phyloP scores from a whole-genome alignment of 2,797 vertebrate genomes.

The Diglossa cyanea region DNA sequence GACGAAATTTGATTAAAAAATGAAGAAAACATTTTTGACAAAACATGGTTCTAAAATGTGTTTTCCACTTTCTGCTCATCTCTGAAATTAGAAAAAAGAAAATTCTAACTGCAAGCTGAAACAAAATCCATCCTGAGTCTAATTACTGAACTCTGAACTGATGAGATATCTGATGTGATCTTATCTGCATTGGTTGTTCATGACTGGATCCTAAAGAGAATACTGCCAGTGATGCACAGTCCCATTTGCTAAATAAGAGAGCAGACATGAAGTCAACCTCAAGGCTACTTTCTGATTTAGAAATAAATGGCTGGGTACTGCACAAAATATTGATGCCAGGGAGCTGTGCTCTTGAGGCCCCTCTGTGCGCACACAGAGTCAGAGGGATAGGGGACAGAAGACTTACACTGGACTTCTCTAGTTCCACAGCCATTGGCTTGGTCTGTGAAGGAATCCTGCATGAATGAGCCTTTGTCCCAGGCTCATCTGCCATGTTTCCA shows the following conservation, averaged over 20 bases:
- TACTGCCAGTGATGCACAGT: background rate
- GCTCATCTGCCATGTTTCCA: background rate
- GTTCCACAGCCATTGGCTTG: background rate
- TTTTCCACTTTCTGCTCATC: slow-evolving; percentile 6
- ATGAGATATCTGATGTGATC: background rate
- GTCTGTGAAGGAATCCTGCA: background rate
- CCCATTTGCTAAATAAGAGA: background rate
- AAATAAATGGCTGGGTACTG: background rate
- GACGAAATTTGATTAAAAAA: background rate
- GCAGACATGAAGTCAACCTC: background rate
- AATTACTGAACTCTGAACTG: background rate
- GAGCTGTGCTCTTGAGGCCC: background rate
- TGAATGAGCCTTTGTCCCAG: background rate
- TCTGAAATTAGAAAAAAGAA: background rate
- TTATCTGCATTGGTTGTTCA: background rate
- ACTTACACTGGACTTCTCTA: background rate
- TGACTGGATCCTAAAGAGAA: background rate
- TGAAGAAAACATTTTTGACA: background rate
- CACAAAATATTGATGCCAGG: background rate
- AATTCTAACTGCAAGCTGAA: background rate
- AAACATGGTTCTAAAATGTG: background rate
- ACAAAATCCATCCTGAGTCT: background rate
- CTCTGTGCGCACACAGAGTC: background rate
- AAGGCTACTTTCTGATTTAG: background rate
- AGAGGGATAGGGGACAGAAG: background rate